Percentiles rank a stretch among this genome's conserved stretches.
phyloP scores from a whole-genome alignment of 2,888 invertebrate species.

The Noctua comes region DNA sequence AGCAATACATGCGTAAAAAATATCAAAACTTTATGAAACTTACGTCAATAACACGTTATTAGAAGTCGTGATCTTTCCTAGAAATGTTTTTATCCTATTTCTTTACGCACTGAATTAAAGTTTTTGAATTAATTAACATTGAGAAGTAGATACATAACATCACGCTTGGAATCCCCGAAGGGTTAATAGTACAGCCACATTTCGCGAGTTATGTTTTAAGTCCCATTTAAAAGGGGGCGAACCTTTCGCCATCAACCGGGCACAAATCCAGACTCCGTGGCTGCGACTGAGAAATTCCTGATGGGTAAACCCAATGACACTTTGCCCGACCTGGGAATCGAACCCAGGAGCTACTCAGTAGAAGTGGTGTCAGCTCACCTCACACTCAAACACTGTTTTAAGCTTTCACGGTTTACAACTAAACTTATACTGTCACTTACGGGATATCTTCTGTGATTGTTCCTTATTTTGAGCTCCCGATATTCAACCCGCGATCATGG shows the following conservation, averaged over 20 bases:
- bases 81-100: constrained; percentile 6
- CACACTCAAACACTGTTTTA: no score
- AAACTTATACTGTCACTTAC: no score
- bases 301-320: no score
- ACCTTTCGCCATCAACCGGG: not conserved
- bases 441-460: no score
- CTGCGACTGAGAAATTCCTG: no score
- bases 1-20: constrained; percentile 5
- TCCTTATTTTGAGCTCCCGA: no score
- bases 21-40: not conserved
- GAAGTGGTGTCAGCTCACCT: not conserved
- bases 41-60: constrained; percentile 8
- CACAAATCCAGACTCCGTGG: not conserved
- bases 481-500: no score
- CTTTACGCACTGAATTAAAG: constrained; percentile 1
- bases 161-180: not conserved
- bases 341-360: no score
- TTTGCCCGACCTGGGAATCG: no score
- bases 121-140: not conserved
- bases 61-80: constrained; percentile 8
- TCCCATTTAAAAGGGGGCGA: not conserved
- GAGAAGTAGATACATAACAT: not conserved
- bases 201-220: not conserved
- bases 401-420: no score
- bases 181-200: not conserved